These are phyloP conservation scores for Heliconius hewitsoni DNA, from an alignment of 1,140 invertebrate genomes.

Conservation along the genomic window DNA sequence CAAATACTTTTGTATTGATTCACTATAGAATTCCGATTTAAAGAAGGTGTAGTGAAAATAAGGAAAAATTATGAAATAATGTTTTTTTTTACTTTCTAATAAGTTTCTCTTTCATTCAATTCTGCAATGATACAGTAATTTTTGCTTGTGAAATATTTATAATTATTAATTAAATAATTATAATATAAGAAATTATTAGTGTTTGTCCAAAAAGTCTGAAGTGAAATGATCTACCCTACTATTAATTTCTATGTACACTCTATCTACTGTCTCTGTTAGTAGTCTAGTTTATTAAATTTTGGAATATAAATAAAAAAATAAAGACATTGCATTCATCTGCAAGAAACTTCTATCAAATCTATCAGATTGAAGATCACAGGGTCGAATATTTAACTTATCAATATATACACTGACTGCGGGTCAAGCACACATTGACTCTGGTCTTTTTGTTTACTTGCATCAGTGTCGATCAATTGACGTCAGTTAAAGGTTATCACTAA, in stretches of 20 bases:
- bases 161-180: too few species aligned
- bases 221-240: too few species aligned
- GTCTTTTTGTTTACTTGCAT: constrained; percentile 57
- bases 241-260: too few species aligned
- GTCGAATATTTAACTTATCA: constrained; percentile 23
- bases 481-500: constrained; percentile 60
- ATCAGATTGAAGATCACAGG: not conserved
- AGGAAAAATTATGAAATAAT: not conserved
- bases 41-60: not conserved
- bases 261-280: too few species aligned
- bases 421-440: constrained; percentile 23
- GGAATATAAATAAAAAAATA: too few species aligned
- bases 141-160: too few species aligned
- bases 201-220: too few species aligned
- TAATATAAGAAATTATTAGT: too few species aligned
- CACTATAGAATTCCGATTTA: not conserved
- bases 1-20: constrained; percentile 6
- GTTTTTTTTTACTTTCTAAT: not conserved
- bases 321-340: too few species aligned
- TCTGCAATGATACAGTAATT: too few species aligned
- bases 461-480: constrained; percentile 69
- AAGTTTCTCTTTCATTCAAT: not conserved
- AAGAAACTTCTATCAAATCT: not conserved
- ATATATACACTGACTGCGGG: not conserved
- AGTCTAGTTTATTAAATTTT: too few species aligned